phyloP scores from a whole-genome alignment of 2,888 invertebrate species.

The Biston betularia region DNA sequence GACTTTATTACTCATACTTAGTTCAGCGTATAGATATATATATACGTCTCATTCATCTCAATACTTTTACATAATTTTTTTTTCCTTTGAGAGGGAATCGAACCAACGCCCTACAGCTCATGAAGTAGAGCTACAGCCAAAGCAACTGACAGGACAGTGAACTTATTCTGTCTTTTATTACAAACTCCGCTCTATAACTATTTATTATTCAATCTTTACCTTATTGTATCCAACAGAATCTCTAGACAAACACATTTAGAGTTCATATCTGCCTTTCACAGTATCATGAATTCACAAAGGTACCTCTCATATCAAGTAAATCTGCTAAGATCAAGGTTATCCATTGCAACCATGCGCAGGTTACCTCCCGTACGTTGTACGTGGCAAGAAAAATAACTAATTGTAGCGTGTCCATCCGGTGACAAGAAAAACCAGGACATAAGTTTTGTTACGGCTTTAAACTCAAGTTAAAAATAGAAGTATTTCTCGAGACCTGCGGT shows the following conservation, averaged over 20 bases:
- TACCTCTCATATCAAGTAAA: conserved; percentile 15
- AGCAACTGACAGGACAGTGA: too few species aligned
- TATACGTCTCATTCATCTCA: too few species aligned
- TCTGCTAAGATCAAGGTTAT: conserved; percentile 42
- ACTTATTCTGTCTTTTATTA: too few species aligned
- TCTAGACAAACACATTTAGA: conserved; percentile 14
- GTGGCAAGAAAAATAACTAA: conserved; percentile 31
- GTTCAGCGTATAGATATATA: too few species aligned
- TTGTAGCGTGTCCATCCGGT: conserved; percentile 1
- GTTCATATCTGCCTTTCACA: conserved; percentile 2
- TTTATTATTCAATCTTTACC: not conserved
- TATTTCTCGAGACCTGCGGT: too few species aligned
- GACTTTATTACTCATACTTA: too few species aligned
- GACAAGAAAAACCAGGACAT: not conserved
- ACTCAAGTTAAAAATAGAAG: too few species aligned
- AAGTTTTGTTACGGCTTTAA: not conserved
- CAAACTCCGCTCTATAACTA: not conserved
- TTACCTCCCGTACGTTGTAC: conserved; percentile 24
- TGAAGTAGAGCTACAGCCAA: too few species aligned
- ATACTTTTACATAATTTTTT: too few species aligned
- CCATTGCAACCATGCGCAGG: conserved; percentile 41
- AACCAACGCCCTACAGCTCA: too few species aligned
- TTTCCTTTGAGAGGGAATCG: too few species aligned
- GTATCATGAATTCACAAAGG: conserved; percentile 18
- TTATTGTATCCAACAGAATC: not conserved